Base-by-base conservation (phyloP, 2,113 vertebrate genomes). In the Corythornis madagascariensis region DNA sequence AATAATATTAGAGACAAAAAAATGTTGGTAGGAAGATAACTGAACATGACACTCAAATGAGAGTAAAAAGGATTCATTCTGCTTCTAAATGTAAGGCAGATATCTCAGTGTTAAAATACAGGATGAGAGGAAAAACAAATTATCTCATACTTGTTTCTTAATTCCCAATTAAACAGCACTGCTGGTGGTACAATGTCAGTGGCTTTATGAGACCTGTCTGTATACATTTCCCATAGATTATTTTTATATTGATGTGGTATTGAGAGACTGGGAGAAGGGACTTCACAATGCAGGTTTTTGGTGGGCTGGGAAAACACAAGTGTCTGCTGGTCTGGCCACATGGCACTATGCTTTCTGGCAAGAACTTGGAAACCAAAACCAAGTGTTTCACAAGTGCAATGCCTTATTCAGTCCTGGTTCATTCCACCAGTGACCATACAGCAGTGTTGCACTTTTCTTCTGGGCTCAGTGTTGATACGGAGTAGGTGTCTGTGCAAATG, bases 171-270 rank as follows among this genome's bases (percentile, higher is more conserved):
- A 65, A 42, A 57, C 9, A 40, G 4, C n/a, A 14, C 19, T 71
- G 16, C 6, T 59, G 8, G 7, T 43, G 8, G 7, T 16, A 55
- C 16, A 21, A 19, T 16, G 9, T 11, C 38, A 40, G 14, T 20
- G 18, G 8, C 29, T 38, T 26, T 42, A 47, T 7, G 16, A 48
- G 48, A 59, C 25, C 31, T 1, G 0, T 8, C 1, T 42, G 8
- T 19, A 38, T 53, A n/a, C 7, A 38, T 12, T 15, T 38, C 35
- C 35, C 21, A 66, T 22, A 50, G 6, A 16, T 50, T 19, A 13
- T 48, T 4, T 6, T 11, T 38, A 38, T 38, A 38, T 42, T 40
- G 11, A 6, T 1, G 1, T 69, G 13, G 13, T 9, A 16, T 3
- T 35, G 38, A 4, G 35, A 6, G 10, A 28, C 7, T 15, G 33